Percentiles rank a stretch among this genome's conserved stretches.
Conservation (phyloP, 2,113 vertebrate species). For the Rhodinocichla rosea region DNA sequence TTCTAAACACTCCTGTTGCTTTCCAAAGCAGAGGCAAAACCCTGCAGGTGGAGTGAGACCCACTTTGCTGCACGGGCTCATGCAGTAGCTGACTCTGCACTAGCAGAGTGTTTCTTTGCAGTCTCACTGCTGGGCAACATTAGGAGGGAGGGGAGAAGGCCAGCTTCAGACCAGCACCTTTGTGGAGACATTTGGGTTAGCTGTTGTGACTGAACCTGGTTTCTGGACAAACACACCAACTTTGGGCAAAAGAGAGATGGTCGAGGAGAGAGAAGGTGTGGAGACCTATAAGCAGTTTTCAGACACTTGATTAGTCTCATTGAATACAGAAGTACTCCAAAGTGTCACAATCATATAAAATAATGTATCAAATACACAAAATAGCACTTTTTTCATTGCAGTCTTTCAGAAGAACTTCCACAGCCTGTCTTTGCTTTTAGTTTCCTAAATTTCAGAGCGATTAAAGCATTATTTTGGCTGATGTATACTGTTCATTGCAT, state of each 20-base stretch:
- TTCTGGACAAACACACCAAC: not conserved
- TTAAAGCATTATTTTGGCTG: not conserved
- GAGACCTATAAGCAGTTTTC: not conserved
- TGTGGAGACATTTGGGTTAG: not conserved
- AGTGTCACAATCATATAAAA: not conserved
- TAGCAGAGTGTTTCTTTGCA: not conserved
- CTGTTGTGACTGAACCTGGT: not conserved
- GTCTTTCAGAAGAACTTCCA: not conserved
- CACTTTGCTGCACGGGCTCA: not conserved
- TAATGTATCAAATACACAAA: not conserved
- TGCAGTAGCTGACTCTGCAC: not conserved
- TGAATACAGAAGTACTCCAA: not conserved
- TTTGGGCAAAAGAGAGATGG: not conserved
- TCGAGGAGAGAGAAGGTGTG: not conserved
- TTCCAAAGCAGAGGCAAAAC: not conserved
- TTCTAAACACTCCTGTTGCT: conserved; percentile 27
- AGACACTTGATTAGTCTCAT: not conserved
- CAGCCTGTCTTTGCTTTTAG: not conserved
- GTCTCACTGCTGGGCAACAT: not conserved
- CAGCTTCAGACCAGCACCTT: not conserved
- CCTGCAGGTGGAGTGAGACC: not conserved
- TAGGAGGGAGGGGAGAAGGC: not conserved
- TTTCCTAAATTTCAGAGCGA: not conserved
- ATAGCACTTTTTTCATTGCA: not conserved
- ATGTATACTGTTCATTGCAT: not conserved